Evolutionary conservation across 2,113 vertebrate genomes (phyloP).

Genomic region (Martes martes): DNA sequence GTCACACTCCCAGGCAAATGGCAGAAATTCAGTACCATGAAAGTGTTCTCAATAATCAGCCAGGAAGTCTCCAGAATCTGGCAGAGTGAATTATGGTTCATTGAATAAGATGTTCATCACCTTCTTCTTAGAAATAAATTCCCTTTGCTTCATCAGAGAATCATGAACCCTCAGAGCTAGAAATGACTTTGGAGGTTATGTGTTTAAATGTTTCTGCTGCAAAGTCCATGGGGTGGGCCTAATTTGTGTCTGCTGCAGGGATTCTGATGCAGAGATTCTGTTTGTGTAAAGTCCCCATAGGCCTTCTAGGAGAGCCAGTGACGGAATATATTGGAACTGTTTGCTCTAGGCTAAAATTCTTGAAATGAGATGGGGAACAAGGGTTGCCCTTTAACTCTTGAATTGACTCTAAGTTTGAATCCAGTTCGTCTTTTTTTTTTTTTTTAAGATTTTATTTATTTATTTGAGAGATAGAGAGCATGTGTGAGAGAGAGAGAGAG

Average conservation of each 20-base stretch:
- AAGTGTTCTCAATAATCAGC: not conserved
- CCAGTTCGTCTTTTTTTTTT: not conserved
- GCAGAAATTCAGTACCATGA: slow-evolving; percentile 37
- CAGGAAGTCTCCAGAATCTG: slow-evolving; percentile 34
- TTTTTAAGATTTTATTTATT: too few relatives aligned
- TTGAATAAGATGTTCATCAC: slow-evolving; percentile 28
- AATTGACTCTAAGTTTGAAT: not conserved
- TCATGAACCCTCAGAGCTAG: not conserved
- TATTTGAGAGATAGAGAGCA: too few relatives aligned
- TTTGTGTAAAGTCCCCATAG: slow-evolving; percentile 32
- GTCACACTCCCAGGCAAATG: slow-evolving; percentile 48
- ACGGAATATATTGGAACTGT: not conserved
- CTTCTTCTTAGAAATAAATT: slow-evolving; percentile 54
- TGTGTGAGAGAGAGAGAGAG: too few relatives aligned
- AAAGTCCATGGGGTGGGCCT: not conserved
- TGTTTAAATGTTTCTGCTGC: slow-evolving; percentile 25
- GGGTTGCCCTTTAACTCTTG: not conserved
- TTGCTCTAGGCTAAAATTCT: slow-evolving; percentile 37
- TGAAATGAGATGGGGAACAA: not conserved
- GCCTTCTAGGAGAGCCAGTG: not conserved
- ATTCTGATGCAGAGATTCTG: slow-evolving; percentile 27
- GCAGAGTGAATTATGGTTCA: slow-evolving; percentile 50
- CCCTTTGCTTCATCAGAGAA: slow-evolving; percentile 14
- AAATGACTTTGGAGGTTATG: slow-evolving; percentile 25
- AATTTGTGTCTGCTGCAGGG: not conserved